Evolutionary conservation across 2,113 vertebrate species (phyloP).

Genomic region (Zingel zingel): DNA sequence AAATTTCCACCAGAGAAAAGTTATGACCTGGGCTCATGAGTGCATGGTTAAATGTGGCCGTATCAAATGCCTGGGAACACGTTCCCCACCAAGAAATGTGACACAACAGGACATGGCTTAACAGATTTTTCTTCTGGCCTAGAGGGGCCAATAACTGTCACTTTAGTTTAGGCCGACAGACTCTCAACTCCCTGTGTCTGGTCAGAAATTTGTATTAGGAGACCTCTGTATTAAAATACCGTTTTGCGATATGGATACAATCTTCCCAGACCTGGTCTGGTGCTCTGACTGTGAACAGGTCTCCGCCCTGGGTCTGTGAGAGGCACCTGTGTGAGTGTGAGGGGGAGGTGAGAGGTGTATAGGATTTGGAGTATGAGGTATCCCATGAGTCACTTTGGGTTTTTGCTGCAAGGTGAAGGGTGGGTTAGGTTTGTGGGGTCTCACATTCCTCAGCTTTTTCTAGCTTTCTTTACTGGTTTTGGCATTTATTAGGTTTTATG

Average conservation of each 20-base stretch:
- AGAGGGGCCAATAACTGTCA: slow-evolving; percentile 87
- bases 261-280: slow-evolving; percentile 52
- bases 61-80: slow-evolving; percentile 84
- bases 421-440: slow-evolving; percentile 68
- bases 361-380: slow-evolving; percentile 41
- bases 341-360: slow-evolving; percentile 52
- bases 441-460: slow-evolving; percentile 54
- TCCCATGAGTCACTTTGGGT: slow-evolving; percentile 50
- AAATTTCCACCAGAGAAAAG: slow-evolving; percentile 73
- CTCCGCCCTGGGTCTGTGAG: slow-evolving; percentile 33
- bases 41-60: slow-evolving; percentile 76
- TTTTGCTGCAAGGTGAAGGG: slow-evolving; percentile 56
- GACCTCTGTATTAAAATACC: slow-evolving; percentile 74
- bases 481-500: slow-evolving; percentile 81
- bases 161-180: slow-evolving; percentile 85
- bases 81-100: slow-evolving; percentile 86
- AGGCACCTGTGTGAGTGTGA: slow-evolving; percentile 69
- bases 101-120: slow-evolving; percentile 90
- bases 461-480: slow-evolving; percentile 69
- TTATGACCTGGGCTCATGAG: slow-evolving; percentile 75
- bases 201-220: slow-evolving; percentile 79
- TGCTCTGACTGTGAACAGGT: slow-evolving; percentile 38
- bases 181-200: slow-evolving; percentile 80
- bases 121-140: slow-evolving; percentile 80
- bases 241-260: slow-evolving; percentile 60